A percentile compares a stretch with the other conserved stretches of the same genome.
These are phyloP conservation scores for Mimumesa dahlbomi DNA, from an alignment of 2,888 invertebrate species.

Conservation along the genomic window DNA sequence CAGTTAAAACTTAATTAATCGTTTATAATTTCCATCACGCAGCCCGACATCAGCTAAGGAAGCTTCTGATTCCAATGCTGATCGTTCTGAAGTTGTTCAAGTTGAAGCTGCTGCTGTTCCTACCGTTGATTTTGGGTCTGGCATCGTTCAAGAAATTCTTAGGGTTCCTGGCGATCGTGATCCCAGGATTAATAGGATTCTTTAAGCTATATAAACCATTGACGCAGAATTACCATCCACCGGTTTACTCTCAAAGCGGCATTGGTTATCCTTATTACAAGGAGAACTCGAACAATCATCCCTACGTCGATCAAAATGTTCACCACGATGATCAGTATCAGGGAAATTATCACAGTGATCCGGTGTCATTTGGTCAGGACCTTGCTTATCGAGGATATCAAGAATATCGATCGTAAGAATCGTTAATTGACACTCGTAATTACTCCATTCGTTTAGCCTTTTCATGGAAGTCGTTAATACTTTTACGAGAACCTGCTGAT, in stretches of 20 bases:
- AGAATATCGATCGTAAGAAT: conserved; percentile 64
- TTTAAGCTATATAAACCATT: conserved; percentile 91
- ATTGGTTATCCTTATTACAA: conserved; percentile 86
- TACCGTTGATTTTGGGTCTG: conserved; percentile 91
- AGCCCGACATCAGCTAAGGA: conserved; percentile 91
- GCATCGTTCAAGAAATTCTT: conserved; percentile 93
- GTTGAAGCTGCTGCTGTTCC: conserved; percentile 89
- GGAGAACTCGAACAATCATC: conserved; percentile 81
- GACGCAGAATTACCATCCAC: conserved; percentile 80
- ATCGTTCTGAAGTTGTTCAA: conserved; percentile 92
- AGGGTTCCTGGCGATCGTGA: conserved; percentile 89
- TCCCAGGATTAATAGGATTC: conserved; percentile 92
- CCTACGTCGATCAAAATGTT: conserved; percentile 65
- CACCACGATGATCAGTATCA: conserved; percentile 79
- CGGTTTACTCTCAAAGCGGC: conserved; percentile 89
- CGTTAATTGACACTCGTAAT: neutral
- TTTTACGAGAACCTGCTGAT: neutral
- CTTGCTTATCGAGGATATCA: conserved; percentile 88
- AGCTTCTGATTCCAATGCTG: conserved; percentile 90
- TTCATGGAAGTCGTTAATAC: neutral
- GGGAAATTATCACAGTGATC: conserved; percentile 78
- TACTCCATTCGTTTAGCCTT: neutral
- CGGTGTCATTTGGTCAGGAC: conserved; percentile 86
- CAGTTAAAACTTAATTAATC: neutral
- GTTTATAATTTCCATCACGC: conserved; percentile 56